Base-by-base conservation (phyloP, 1,140 invertebrate species). In the Drosophila rhopaloa region DNA sequence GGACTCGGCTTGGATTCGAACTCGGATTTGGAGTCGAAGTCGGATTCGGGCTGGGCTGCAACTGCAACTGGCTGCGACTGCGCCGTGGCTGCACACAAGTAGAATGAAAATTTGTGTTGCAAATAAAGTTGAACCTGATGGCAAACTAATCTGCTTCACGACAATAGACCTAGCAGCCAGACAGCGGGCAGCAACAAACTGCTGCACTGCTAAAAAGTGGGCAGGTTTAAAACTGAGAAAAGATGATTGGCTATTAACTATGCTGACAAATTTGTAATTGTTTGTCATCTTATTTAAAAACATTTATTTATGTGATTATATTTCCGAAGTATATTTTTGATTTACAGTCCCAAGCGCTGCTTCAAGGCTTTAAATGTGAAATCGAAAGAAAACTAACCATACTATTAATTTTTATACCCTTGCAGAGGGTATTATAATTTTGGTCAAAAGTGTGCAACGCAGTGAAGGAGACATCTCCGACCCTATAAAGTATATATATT, bases 111-210 rank as follows among this genome's bases (percentile, higher is more conserved):
- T 89, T 89, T 88, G 83, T 88, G 83, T 88, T 88, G 83, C 83
- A 89, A 89, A 88, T 89, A 89, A 88, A 88, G 84, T 88, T 88
- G 83, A 88, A 88, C 83, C 83, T 86, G 80, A 89, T 88, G 83
- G 84, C 84, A 88, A 88, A 88, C 83, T 88, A 88, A 88, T 88
- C 83, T 88, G 83, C 83, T 89, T 88, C 82, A 88, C 83, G 83
- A 88, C 83, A 88, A 88, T 89, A 80, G 81, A 78, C 77, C 74
- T 78, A 48, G 61, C 82, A 77, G 67, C 61, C 79, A 79, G 74
- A 54, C 74, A 76, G 63, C 66, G 35, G 73, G 65, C 76, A 78
- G 59, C 46, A 68, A 66, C 65, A 66, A 68, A 66, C 61, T 44
- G 41, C 10, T 68, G 65, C 65, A 68, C 65, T 68, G 9, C n/a